Conservation (phyloP, 2,113 vertebrate genomes). For the Indri indri region DNA sequence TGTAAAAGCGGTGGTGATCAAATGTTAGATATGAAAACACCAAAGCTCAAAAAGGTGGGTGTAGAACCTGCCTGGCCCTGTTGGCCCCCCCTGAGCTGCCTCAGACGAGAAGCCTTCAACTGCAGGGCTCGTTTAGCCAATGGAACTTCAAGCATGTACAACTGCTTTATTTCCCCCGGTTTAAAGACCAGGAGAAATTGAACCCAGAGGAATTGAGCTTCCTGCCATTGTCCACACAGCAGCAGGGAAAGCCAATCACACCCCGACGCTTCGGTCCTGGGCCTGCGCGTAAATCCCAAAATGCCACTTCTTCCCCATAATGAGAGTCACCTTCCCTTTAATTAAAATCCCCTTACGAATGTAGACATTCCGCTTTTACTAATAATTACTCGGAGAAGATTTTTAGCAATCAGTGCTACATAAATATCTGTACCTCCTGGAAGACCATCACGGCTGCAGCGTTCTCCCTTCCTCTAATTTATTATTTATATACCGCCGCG, state of each 20-base stretch:
- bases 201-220: slow-evolving; percentile 55
- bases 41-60: background rate
- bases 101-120: background rate
- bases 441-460: slow-evolving; percentile 42
- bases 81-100: background rate
- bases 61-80: no score
- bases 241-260: slow-evolving; percentile 23
- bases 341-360: slow-evolving; percentile 75
- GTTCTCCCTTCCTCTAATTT: slow-evolving; percentile 66
- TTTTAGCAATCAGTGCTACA: slow-evolving; percentile 75
- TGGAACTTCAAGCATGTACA: slow-evolving; percentile 10
- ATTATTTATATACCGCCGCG: slow-evolving; percentile 75
- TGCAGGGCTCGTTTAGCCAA: background rate
- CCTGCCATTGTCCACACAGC: background rate
- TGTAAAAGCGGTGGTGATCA: fast-evolving
- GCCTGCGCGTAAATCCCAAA: slow-evolving; percentile 54
- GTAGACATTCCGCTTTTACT: slow-evolving; percentile 75
- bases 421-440: slow-evolving; percentile 64
- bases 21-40: background rate
- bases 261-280: background rate
- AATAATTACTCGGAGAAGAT: slow-evolving; percentile 73
- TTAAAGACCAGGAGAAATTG: slow-evolving; percentile 49
- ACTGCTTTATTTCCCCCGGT: slow-evolving; percentile 40
- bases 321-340: slow-evolving; percentile 69
- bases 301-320: slow-evolving; percentile 41